Evolutionary conservation across 2,888 invertebrate genomes (phyloP).

Genomic region (Athrips mouffetella): DNA sequence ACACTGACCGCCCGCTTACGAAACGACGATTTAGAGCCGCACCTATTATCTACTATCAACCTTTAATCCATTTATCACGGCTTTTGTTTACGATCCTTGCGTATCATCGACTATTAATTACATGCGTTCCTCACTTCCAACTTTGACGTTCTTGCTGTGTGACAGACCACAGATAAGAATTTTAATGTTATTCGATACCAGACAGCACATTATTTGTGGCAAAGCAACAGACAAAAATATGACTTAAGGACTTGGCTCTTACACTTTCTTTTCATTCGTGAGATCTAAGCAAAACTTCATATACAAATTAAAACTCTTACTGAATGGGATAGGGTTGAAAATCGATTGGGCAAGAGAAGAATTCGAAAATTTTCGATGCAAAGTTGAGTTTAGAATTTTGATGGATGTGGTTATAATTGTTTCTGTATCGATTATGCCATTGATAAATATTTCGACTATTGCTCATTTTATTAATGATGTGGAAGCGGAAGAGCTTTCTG

Average conservation of each 20-base stretch:
- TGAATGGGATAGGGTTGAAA: conserved; percentile 30
- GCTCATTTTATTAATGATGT: conserved; percentile 78
- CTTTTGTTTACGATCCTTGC: conserved; percentile 77
- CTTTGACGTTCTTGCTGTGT: conserved; percentile 76
- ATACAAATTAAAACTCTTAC: conserved; percentile 34
- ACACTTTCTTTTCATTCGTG: conserved; percentile 16
- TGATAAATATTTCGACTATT: conserved; percentile 77
- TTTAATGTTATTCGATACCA: conserved; percentile 71
- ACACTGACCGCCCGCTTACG: conserved; percentile 64
- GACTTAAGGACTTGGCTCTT: conserved; percentile 30
- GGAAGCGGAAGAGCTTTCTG: conserved; percentile 71
- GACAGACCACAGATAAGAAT: conserved; percentile 77
- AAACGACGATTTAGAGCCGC: conserved; percentile 72
- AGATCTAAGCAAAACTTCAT: neutral
- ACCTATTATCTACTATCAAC: conserved; percentile 71
- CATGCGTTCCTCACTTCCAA: conserved; percentile 75
- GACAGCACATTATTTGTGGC: conserved; percentile 42
- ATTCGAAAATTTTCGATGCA: conserved; percentile 45
- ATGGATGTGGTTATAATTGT: conserved; percentile 78
- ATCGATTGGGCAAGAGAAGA: conserved; percentile 32
- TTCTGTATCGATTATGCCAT: conserved; percentile 79
- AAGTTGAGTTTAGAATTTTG: conserved; percentile 69
- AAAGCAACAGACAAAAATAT: conserved; percentile 30
- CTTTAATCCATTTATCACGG: conserved; percentile 76
- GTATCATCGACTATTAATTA: conserved; percentile 79